phyloP scores from a whole-genome alignment of 2,888 invertebrate genomes.

The Drosophila mayaguana region DNA sequence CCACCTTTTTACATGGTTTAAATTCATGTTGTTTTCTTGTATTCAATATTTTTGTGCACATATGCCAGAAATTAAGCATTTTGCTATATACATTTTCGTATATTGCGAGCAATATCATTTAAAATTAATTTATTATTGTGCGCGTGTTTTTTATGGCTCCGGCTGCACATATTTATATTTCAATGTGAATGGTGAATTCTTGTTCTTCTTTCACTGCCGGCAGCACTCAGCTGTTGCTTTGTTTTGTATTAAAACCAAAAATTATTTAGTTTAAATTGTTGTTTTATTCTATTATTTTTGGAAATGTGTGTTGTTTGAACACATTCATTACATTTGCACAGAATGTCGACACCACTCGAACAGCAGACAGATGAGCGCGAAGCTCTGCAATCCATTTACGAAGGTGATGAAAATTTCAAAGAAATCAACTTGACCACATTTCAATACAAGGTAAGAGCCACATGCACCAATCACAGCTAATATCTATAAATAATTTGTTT shows the following conservation, averaged over 20 bases:
- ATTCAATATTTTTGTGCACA: too few relatives aligned
- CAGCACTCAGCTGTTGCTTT: conserved; percentile 60
- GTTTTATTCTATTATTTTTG: conserved; percentile 12
- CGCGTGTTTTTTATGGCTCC: not conserved
- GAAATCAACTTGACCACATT: conserved; percentile 91
- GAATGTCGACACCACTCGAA: conserved; percentile 88
- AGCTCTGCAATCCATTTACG: conserved; percentile 96
- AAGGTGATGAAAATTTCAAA: conserved; percentile 95
- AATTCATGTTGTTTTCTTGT: not conserved
- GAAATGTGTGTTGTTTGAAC: conserved; percentile 31
- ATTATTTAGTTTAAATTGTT: conserved; percentile 17
- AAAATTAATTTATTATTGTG: not conserved
- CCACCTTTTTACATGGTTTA: not conserved
- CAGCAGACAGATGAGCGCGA: conserved; percentile 95
- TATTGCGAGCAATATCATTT: not conserved
- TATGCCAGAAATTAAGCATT: not conserved
- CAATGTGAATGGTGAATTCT: conserved; percentile 5
- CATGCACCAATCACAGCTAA: conserved; percentile 15
- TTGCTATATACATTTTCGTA: too few relatives aligned
- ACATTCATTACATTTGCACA: conserved; percentile 12
- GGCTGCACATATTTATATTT: not conserved
- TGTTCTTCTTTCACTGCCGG: conserved; percentile 32
- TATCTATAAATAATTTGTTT: not conserved
- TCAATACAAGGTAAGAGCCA: conserved; percentile 93
- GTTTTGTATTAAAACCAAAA: conserved; percentile 38